Evolutionary conservation across 2,888 invertebrate species (phyloP), one percentile per base, ranked within the genome.

Genomic region (Rhaphigaster nebulosa): DNA sequence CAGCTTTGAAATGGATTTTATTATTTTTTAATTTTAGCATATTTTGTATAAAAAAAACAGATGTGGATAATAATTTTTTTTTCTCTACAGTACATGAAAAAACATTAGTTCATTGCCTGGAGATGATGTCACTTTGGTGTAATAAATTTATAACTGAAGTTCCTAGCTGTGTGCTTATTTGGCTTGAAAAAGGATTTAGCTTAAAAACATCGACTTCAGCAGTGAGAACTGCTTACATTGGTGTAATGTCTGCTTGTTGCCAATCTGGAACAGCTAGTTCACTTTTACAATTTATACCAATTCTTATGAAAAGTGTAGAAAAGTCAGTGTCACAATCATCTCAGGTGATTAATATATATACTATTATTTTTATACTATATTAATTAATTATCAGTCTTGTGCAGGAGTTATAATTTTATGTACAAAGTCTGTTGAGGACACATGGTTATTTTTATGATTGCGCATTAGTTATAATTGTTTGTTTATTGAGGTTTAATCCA

Each of bases 71-170:
- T 90, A 52, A 84, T 41, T 29, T 29, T 90, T 29, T 88, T 90
- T 88, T 56, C 92, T 88, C 92, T 93, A 23, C 93, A 95, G 97
- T 97, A 56, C 98, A 99, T 94, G 99, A 99, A 94, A 97, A 97
- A 93, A 98, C 98, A 1, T 94, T 98, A 90, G 96, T 97, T 92
- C 96, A 96, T 92, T 96, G 97, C 15, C 94, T 98, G 45, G 96
- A 97, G 93, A 96, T 97, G 95, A 95, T 98, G 94, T 95, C 96
- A 15, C 93, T 96, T 45, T 99, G 98, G 99, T 96, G 96, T 89
- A 93, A 94, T 29, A 96, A 96, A 93, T 95, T 96, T 92, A 94
- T 94, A 1, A 95, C 94, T n/a, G 95, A 95, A 91, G 94, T 97
- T 60, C 96, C 97, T 2, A 88, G 95, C 91, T 95, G 95, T 92